phyloP scores from a whole-genome alignment of 2,113 vertebrate genomes.

The Ramphastos sulfuratus region DNA sequence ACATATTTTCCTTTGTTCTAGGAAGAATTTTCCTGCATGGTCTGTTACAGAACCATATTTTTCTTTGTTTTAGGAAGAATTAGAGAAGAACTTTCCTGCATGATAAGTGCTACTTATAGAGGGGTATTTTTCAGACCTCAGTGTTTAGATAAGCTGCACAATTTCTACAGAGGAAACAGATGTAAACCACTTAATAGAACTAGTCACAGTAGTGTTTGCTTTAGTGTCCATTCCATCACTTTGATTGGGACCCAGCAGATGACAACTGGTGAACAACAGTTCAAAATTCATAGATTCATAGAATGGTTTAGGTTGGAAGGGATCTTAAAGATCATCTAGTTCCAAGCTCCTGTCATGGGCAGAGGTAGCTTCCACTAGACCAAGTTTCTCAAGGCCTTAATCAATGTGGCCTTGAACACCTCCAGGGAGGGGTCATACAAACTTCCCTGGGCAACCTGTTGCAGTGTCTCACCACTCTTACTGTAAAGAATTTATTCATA shows the following conservation, averaged over 20 bases:
- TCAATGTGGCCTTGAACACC: no score
- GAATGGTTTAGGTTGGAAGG: background rate
- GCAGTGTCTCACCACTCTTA: no score
- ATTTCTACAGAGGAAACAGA: background rate
- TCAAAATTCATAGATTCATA: background rate
- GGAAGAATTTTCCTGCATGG: no score
- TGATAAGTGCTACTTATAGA: background rate
- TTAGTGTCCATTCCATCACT: background rate
- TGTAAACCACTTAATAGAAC: background rate
- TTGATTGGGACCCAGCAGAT: background rate
- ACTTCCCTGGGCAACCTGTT: no score
- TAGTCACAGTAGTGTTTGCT: background rate
- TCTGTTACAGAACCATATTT: background rate
- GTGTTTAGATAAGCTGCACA: background rate
- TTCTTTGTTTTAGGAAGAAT: background rate
- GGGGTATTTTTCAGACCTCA: background rate
- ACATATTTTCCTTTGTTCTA: no score
- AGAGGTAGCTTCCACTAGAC: no score
- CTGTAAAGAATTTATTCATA: no score
- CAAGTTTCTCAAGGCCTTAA: no score
- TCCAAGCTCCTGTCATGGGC: no score
- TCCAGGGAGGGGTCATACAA: no score
- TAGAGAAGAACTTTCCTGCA: background rate
- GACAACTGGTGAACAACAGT: background rate
- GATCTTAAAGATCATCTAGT: no score